Base-by-base conservation (phyloP, 2,888 invertebrate species). In the Eristalis pertinax region DNA sequence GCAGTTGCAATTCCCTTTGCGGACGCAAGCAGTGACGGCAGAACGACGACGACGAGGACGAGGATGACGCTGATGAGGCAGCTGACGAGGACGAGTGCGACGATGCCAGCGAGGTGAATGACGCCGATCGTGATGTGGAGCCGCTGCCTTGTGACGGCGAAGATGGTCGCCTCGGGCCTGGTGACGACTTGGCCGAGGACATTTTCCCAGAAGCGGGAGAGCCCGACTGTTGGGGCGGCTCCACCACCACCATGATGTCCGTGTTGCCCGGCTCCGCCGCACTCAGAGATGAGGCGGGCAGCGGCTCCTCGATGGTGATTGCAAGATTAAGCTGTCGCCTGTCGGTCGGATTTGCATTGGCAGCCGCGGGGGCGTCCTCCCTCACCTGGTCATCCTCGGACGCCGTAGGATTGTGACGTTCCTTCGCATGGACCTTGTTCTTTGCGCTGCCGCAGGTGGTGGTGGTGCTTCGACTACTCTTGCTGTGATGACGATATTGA, bases 21-120 rank as follows among this genome's bases (percentile, higher is more conserved):
- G 92, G 90, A 35, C 92, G 91, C 77, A 90, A 89, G 83, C 92
- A 92, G 88, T 92, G 92, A 5, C 92, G 91, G 79, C 92, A 92
- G 76, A 91, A 90, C 64, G 89, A 87, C 3, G 89, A 87, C 3
- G 86, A 83, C n/a, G 89, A 89, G 26, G 88, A 76, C n/a, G 89
- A 89, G 64, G 78, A 76, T 73, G 70, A 69, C 41, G 67, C 56
- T 64, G 56, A 75, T 62, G 68, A 69, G 77, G 82, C 68, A 69
- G 86, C 70, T 73, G 78, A 88, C 70, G 89, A 77, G 63, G 89
- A 78, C 43, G 78, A 72, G 32, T 77, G 22, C 43, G 89, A 78
- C 60, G 78, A 78, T 29, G 79, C 26, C 62, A 50, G 24, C 10
- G 84, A 88, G 43, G 77, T 70, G 62, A 75, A 72, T 56, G 77